phyloP scores from a whole-genome alignment of 2,888 invertebrate species.

The Agriopis leucophaearia region DNA sequence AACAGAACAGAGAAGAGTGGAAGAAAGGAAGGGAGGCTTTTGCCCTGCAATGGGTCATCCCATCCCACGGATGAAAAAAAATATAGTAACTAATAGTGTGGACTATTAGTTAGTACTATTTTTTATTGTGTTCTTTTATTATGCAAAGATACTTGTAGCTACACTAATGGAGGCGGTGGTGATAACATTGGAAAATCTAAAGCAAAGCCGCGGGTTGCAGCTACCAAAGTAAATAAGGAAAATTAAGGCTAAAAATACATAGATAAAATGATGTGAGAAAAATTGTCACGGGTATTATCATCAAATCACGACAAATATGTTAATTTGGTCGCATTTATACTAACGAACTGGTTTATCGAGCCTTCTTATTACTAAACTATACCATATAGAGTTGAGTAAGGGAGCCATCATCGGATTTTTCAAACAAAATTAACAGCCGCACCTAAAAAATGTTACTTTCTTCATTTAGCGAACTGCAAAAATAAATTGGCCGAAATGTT shows the following conservation, averaged over 20 bases:
- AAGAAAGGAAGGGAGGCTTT: too few species aligned
- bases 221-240: constrained; percentile 14
- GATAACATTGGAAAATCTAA: not conserved
- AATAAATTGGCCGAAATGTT: not conserved
- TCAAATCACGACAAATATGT: constrained; percentile 18
- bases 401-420: not conserved
- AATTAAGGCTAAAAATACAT: constrained; percentile 6
- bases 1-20: too few species aligned
- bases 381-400: not conserved
- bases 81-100: too few species aligned
- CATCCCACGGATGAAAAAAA: too few species aligned
- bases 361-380: not conserved
- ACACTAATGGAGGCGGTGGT: too few species aligned
- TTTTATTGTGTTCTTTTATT: too few species aligned
- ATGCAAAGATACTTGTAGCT: too few species aligned
- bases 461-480: not conserved
- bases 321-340: constrained; percentile 6
- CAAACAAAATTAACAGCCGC: too few species aligned
- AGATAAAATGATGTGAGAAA: constrained; percentile 4
- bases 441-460: not conserved
- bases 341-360: constrained; percentile 3
- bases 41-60: too few species aligned
- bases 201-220: not conserved
- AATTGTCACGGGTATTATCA: constrained; percentile 5
- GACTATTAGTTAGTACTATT: too few species aligned